phyloP scores from a whole-genome alignment of 2,888 invertebrate genomes.

The Mythimna ferrago region DNA sequence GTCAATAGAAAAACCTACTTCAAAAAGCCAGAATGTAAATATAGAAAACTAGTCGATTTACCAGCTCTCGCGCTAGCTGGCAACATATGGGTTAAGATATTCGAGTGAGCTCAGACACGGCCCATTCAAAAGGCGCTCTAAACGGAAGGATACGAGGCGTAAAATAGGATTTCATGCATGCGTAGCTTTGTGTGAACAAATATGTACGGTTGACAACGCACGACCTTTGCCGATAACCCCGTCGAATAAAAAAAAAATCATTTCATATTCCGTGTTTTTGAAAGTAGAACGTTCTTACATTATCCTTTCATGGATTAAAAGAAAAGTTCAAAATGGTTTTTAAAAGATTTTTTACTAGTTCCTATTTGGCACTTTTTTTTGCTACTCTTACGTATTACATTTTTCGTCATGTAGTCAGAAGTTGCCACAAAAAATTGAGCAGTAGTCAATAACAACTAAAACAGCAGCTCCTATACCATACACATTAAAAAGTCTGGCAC shows the following conservation, averaged over 20 bases:
- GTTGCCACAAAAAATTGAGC: neutral
- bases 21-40: constrained; percentile 56
- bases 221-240: constrained; percentile 86
- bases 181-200: constrained; percentile 89
- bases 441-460: neutral
- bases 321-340: constrained; percentile 23
- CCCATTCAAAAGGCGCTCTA: constrained; percentile 88
- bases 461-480: neutral
- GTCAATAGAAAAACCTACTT: constrained; percentile 9
- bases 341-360: constrained; percentile 8
- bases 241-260: constrained; percentile 74
- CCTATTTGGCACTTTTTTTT: neutral
- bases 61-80: constrained; percentile 69
- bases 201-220: constrained; percentile 87
- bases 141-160: constrained; percentile 88
- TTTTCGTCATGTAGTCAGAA: neutral
- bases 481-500: neutral
- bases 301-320: constrained; percentile 25
- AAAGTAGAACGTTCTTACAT: constrained; percentile 47
- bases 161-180: constrained; percentile 90
- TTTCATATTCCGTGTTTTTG: constrained; percentile 67
- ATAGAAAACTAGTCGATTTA: constrained; percentile 69
- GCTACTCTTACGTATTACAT: neutral
- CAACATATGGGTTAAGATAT: constrained; percentile 81
- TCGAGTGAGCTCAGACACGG: constrained; percentile 82